Evolutionary conservation across 2,888 invertebrate genomes (phyloP).

Genomic region (Polydesmus complanatus): DNA sequence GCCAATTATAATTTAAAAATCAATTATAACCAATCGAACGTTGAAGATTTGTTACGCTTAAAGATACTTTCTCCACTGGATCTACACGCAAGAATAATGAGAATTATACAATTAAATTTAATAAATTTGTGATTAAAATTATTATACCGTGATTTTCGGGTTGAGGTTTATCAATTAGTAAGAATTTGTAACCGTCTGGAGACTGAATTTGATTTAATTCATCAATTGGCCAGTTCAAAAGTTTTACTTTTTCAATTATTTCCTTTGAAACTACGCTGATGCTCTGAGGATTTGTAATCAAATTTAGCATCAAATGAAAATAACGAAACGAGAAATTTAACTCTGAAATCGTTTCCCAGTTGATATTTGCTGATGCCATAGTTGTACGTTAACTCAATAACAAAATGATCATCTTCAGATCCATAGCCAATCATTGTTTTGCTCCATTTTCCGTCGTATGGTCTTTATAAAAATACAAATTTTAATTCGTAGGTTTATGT

Average conservation of each 20-base stretch:
- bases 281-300: constrained; percentile 36
- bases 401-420: constrained; percentile 85
- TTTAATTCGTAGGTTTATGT: background rate
- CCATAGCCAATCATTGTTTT: constrained; percentile 99
- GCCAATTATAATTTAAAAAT: too few relatives aligned
- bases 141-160: constrained; percentile 47
- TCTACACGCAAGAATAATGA: constrained; percentile 44
- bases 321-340: constrained; percentile 20
- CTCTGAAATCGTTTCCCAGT: constrained; percentile 75
- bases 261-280: constrained; percentile 69
- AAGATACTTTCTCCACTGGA: constrained; percentile 61
- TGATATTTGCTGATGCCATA: constrained; percentile 81
- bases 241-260: constrained; percentile 54
- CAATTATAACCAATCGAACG: constrained; percentile 43
- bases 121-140: constrained; percentile 2
- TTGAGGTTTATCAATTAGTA: constrained; percentile 56
- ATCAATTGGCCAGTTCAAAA: constrained; percentile 53
- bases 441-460: constrained; percentile 94
- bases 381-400: constrained; percentile 92
- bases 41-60: constrained; percentile 61
- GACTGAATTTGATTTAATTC: constrained; percentile 54
- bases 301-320: background rate
- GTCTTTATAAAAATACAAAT: constrained; percentile 44
- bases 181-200: constrained; percentile 86
- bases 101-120: background rate